These are phyloP conservation scores for Ochropleura leucogaster DNA, from an alignment of 2,888 invertebrate species.

Conservation along the genomic window DNA sequence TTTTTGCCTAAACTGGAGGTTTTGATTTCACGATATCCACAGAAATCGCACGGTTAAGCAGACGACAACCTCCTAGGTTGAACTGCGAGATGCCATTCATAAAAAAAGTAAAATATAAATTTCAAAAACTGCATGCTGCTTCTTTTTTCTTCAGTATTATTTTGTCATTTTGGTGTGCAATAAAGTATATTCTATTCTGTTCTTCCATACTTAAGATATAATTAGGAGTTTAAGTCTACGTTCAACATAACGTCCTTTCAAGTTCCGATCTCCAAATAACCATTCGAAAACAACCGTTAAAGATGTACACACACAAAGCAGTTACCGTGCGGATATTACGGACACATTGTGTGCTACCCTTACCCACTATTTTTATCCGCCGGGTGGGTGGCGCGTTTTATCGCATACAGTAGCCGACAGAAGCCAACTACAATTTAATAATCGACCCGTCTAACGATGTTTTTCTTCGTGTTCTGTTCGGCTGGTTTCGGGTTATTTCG, in stretches of 20 bases:
- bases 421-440: conserved; percentile 88
- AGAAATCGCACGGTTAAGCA: no score
- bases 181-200: no score
- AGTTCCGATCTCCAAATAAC: conserved; percentile 12
- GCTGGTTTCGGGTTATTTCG: conserved; percentile 79
- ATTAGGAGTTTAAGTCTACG: background rate
- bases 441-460: conserved; percentile 85
- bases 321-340: conserved; percentile 71
- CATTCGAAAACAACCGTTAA: conserved; percentile 47
- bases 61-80: no score
- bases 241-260: background rate
- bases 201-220: background rate
- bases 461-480: conserved; percentile 85
- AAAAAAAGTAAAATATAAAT: no score
- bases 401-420: conserved; percentile 81
- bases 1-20: no score
- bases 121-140: no score
- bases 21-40: no score
- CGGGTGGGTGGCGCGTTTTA: conserved; percentile 88
- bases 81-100: no score
- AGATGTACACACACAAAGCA: conserved; percentile 47
- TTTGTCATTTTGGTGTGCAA: no score
- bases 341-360: conserved; percentile 70
- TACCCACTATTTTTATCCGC: conserved; percentile 80
- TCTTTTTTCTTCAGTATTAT: no score